A percentile compares a stretch with the other conserved stretches of the same genome.
These are phyloP conservation scores for Drosophila subquinaria DNA, from an alignment of 2,888 invertebrate genomes.

Conservation along the genomic window DNA sequence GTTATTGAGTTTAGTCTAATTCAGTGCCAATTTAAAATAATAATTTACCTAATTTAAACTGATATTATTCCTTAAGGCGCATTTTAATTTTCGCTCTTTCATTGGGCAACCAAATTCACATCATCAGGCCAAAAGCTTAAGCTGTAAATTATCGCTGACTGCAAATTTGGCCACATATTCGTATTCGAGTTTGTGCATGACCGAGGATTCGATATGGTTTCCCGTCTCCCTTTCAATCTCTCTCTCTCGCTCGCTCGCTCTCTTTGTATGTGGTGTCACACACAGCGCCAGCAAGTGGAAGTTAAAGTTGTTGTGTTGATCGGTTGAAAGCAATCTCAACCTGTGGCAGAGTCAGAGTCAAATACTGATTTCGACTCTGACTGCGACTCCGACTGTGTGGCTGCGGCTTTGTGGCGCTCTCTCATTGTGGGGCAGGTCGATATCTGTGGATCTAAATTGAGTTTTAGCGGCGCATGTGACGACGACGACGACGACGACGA, in stretches of 20 bases:
- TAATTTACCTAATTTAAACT: not conserved
- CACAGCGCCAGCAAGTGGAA: conserved; percentile 21
- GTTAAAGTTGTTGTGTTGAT: conserved; percentile 22
- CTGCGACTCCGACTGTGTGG: conserved; percentile 4
- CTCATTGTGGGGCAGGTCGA: conserved; percentile 65
- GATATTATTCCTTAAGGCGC: not conserved
- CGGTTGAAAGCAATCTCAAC: conserved; percentile 54
- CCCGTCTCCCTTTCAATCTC: conserved; percentile 1
- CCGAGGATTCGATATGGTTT: conserved; percentile 39
- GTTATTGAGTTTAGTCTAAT: not conserved
- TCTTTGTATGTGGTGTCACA: conserved; percentile 27
- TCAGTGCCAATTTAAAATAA: not conserved
- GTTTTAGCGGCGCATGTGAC: conserved; percentile 82
- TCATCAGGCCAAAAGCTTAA: conserved; percentile 29
- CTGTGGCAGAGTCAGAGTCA: conserved; percentile 41
- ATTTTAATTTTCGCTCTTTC: conserved; percentile 17
- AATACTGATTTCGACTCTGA: conserved; percentile 8
- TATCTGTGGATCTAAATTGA: conserved; percentile 78
- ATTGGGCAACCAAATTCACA: conserved; percentile 23
- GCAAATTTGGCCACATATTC: conserved; percentile 44
- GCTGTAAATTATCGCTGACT: conserved; percentile 45
- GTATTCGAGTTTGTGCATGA: conserved; percentile 25
- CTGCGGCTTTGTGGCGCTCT: conserved; percentile 35
- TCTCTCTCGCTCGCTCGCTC: not conserved
- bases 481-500: conserved; percentile 34